phyloP scores from a whole-genome alignment of 2,888 invertebrate species.

The Dolomedes plantarius region DNA sequence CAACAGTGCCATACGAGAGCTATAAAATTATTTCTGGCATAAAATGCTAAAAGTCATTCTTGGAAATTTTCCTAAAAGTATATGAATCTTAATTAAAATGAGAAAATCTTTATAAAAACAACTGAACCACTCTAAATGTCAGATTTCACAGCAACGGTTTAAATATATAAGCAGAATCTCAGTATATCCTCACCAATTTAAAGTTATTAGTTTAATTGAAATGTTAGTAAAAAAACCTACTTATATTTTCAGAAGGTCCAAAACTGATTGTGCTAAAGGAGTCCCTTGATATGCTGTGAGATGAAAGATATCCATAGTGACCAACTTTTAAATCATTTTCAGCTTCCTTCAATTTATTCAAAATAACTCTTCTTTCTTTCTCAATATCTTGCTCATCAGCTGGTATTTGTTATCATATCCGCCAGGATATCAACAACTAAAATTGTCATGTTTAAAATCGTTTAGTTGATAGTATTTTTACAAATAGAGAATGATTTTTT shows the following conservation, averaged over 20 bases:
- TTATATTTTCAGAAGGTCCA: slow-evolving; percentile 96
- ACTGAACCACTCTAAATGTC: no score
- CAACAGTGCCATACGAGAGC: slow-evolving; percentile 95
- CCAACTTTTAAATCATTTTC: slow-evolving; percentile 98
- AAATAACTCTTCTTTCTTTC: slow-evolving; percentile 95
- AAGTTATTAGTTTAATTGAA: no score
- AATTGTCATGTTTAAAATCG: no score
- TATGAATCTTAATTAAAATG: no score
- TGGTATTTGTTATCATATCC: slow-evolving; percentile 97
- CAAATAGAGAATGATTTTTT: no score
- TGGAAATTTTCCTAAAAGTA: slow-evolving; percentile 79
- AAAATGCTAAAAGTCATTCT: slow-evolving; percentile 87
- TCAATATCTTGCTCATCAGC: slow-evolving; percentile 89
- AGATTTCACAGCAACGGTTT: no score
- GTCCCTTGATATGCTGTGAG: slow-evolving; percentile 94
- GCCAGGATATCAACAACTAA: slow-evolving; percentile 93
- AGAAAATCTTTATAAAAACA: no score
- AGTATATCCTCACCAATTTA: no score
- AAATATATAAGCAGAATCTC: no score
- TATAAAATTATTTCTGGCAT: slow-evolving; percentile 94
- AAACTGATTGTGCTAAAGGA: slow-evolving; percentile 94
- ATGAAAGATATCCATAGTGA: slow-evolving; percentile 98
- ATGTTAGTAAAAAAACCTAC: slow-evolving; percentile 76
- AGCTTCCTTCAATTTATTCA: slow-evolving; percentile 96
- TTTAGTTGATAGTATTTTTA: no score